Evolutionary conservation across 2,888 invertebrate genomes (phyloP).

Genomic region (Brachypalpus laphriformis): DNA sequence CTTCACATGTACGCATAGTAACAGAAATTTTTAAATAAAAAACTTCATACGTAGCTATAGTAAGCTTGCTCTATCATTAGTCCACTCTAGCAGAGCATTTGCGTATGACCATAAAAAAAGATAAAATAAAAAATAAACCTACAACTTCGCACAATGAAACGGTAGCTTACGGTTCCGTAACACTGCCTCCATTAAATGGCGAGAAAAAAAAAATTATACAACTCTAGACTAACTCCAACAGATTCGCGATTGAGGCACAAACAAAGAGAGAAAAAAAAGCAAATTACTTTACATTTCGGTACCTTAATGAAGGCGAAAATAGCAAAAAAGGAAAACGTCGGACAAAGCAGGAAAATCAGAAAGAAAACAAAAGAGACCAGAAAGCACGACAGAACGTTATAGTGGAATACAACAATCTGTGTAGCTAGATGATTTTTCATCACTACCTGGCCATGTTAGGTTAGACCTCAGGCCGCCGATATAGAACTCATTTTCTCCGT

Average conservation of each 20-base stretch:
- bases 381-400: constrained; percentile 7
- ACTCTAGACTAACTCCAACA: constrained; percentile 30
- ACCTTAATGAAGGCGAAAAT: constrained; percentile 66
- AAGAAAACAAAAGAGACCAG: neutral
- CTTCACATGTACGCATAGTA: constrained; percentile 27
- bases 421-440: constrained; percentile 48
- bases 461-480: constrained; percentile 22
- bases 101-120: constrained; percentile 42
- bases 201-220: constrained; percentile 8
- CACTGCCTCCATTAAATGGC: constrained; percentile 69
- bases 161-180: constrained; percentile 73
- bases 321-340: constrained; percentile 17
- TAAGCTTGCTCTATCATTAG: constrained; percentile 55
- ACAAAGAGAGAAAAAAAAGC: constrained; percentile 16
- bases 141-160: constrained; percentile 62
- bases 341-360: constrained; percentile 11
- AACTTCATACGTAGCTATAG: neutral
- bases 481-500: constrained; percentile 53
- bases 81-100: constrained; percentile 60
- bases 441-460: constrained; percentile 33
- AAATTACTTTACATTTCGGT: constrained; percentile 71
- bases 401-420: constrained; percentile 3
- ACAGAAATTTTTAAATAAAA: constrained; percentile 3
- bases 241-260: constrained; percentile 45
- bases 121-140: neutral